Conservation (phyloP, 2,888 invertebrate species). For the Imbricaverruca yamaguchii region DNA sequence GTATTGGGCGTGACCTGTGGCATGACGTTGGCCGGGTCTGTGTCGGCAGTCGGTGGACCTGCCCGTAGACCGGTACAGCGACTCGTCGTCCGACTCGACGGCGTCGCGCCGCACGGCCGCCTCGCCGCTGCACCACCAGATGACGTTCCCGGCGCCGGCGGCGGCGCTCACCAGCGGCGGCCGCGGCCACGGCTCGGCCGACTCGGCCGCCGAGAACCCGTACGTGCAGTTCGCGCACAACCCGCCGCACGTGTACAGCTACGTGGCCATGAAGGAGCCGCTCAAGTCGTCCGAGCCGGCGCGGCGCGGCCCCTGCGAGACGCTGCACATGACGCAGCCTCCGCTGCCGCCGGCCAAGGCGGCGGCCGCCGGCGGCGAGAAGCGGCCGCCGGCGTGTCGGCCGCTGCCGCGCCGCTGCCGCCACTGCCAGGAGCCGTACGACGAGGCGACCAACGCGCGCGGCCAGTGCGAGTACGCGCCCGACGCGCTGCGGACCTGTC, state of each 20-base stretch:
- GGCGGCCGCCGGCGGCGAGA: conserved; percentile 12
- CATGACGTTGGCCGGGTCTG: neutral
- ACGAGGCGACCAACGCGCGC: conserved; percentile 72
- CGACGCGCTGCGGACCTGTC: conserved; percentile 68
- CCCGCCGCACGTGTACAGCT: conserved; percentile 71
- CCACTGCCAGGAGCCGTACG: conserved; percentile 53
- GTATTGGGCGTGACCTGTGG: neutral
- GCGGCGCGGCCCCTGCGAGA: conserved; percentile 8
- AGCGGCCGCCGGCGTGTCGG: conserved; percentile 30
- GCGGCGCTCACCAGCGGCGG: conserved; percentile 39
- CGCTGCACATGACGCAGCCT: conserved; percentile 44
- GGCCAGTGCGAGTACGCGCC: conserved; percentile 69
- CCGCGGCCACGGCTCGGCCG: conserved; percentile 29
- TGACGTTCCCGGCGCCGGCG: conserved; percentile 30
- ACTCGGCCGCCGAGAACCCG: conserved; percentile 49
- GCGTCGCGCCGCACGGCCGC: conserved; percentile 39
- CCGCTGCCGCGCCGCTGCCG: conserved; percentile 39
- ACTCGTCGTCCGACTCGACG: conserved; percentile 63
- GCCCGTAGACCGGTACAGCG: conserved; percentile 62
- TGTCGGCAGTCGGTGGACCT: conserved; percentile 18
- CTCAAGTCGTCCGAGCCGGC: conserved; percentile 30
- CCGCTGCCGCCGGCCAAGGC: conserved; percentile 40
- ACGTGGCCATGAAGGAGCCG: conserved; percentile 56
- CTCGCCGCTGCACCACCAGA: conserved; percentile 29
- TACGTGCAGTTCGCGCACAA: conserved; percentile 64